phyloP scores from a whole-genome alignment of 2,113 vertebrate species.

The Neoarius graeffei region DNA sequence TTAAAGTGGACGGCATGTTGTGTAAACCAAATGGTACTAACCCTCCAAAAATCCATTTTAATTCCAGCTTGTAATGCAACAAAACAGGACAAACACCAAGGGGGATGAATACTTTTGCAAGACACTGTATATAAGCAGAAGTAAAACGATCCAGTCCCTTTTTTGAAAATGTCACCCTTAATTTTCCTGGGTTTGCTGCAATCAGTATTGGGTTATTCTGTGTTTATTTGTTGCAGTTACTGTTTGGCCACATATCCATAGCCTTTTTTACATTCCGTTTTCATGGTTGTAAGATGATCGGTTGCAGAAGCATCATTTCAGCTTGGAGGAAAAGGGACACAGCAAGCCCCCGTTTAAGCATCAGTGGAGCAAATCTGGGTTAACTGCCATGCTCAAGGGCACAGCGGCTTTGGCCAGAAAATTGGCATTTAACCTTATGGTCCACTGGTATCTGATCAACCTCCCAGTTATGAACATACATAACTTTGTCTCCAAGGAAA shows the following conservation, averaged over 20 bases:
- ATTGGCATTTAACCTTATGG: constrained; percentile 13
- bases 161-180: not conserved
- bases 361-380: constrained; percentile 34
- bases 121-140: too few species aligned
- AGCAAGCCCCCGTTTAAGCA: not conserved
- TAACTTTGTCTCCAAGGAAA: too few species aligned
- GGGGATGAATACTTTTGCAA: too few species aligned
- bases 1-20: too few species aligned
- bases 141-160: not conserved
- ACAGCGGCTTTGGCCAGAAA: not conserved
- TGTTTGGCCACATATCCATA: not conserved
- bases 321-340: not conserved
- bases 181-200: not conserved
- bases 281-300: constrained; percentile 1
- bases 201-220: not conserved
- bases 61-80: too few species aligned
- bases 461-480: not conserved
- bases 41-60: too few species aligned
- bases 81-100: too few species aligned
- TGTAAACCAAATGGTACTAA: too few species aligned
- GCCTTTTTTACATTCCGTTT: not conserved
- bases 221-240: not conserved
- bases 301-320: not conserved
- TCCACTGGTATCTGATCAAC: constrained; percentile 14
- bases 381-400: constrained; percentile 19